Base-by-base conservation (phyloP, 2,888 invertebrate species). In the Zaprionus lineosus region DNA sequence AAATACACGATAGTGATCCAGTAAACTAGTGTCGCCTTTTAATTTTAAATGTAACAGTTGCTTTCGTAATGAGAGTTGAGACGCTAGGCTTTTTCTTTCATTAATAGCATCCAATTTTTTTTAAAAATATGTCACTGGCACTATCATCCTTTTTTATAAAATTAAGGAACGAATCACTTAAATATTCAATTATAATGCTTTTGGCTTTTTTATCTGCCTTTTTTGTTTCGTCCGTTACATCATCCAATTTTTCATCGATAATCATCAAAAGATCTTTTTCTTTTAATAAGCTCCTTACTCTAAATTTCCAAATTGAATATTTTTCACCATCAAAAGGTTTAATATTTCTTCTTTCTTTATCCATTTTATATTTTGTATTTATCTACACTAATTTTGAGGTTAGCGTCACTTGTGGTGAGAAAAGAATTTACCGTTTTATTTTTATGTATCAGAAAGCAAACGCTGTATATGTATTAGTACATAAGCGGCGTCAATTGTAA, bases 401-500 rank as follows among this genome's bases (percentile, higher is more conserved):
- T 26, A 6, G 16, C 16, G 12, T 12, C 14, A 34, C 6, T 15
- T 34, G 11, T 12, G 5, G 31, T 12, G 12, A 9, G 11, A 31
- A n/a, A n/a, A n/a, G n/a, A n/a, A n/a, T n/a, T n/a, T n/a, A n/a
- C n/a, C n/a, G n/a, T n/a, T n/a, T n/a, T n/a, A n/a, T n/a, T n/a
- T n/a, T n/a, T n/a, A n/a, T n/a, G n/a, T n/a, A n/a, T n/a, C n/a
- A n/a, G n/a, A n/a, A n/a, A n/a, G n/a, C n/a, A n/a, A n/a, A n/a
- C n/a, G n/a, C n/a, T n/a, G n/a, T n/a, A n/a, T n/a, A n/a, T n/a
- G n/a, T n/a, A n/a, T n/a, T n/a, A n/a, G n/a, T n/a, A n/a, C n/a
- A 8, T 11, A 12, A 57, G 28, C 19, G 60, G 53, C 29, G 62
- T 62, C 11, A 65, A 62, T 31, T n/a, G 12, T 31, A 31, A 8